Percentiles rank a stretch among this genome's conserved stretches.
Evolutionary conservation across 2,113 vertebrate species (phyloP).

Genomic region (Sebastes fasciatus): DNA sequence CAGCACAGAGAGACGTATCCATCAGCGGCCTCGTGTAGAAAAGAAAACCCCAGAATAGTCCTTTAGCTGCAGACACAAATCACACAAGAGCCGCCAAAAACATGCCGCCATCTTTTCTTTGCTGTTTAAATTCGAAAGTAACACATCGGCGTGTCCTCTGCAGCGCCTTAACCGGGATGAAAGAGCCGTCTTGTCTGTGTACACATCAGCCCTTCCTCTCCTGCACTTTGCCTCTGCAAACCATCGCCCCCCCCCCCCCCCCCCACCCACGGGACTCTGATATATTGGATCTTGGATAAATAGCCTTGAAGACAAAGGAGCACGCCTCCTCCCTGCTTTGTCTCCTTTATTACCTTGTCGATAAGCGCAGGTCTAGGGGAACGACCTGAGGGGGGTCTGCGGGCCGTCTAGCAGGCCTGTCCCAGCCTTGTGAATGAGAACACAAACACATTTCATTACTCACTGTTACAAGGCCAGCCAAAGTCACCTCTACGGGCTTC

Average conservation of each 20-base stretch:
- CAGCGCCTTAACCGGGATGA: constrained; percentile 25
- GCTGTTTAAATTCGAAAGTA: constrained; percentile 29
- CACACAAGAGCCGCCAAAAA: background rate
- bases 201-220: constrained; percentile 38
- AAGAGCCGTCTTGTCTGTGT: constrained; percentile 55
- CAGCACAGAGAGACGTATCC: constrained; percentile 1
- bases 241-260: constrained; percentile 4
- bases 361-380: constrained; percentile 62
- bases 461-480: constrained; percentile 60
- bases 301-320: constrained; percentile 73
- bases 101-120: constrained; percentile 17
- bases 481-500: constrained; percentile 60
- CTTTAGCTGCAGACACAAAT: constrained; percentile 9
- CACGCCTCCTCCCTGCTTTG: constrained; percentile 48
- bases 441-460: constrained; percentile 68
- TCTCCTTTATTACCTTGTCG: constrained; percentile 73
- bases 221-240: constrained; percentile 45
- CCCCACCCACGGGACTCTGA: constrained; percentile 48
- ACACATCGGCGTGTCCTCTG: constrained; percentile 17
- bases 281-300: constrained; percentile 73
- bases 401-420: constrained; percentile 39
- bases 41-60: constrained; percentile 23
- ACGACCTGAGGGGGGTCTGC: constrained; percentile 49
- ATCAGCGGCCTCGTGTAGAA: background rate
- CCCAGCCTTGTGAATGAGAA: constrained; percentile 54